Conservation (phyloP, 2,113 vertebrate genomes). For the Pachycephala philippinensis region DNA sequence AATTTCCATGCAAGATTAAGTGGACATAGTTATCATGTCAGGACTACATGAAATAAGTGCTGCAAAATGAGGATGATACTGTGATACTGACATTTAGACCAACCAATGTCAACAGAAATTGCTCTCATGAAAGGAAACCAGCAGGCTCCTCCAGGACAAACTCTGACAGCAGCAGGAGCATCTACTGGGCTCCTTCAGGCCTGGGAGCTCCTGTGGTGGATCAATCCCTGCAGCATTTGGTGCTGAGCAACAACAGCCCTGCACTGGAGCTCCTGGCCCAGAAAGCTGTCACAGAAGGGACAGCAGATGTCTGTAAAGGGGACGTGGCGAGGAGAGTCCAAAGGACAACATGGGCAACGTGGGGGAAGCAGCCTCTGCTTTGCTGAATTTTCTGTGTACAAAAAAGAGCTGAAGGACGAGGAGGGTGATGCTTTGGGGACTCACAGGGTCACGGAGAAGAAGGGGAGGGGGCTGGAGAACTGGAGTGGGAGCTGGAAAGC, state of each 20-base stretch:
- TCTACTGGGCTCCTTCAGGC: background rate
- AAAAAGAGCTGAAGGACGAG: background rate
- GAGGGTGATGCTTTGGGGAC: background rate
- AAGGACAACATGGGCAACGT: fast-evolving
- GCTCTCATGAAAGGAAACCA: background rate
- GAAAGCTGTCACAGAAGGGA: background rate
- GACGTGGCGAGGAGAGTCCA: fast-evolving
- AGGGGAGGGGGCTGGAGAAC: background rate
- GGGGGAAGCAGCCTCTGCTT: background rate
- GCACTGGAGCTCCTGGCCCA: background rate
- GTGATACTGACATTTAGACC: background rate
- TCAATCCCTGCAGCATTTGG: background rate
- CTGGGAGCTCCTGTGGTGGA: background rate
- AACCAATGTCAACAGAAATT: background rate
- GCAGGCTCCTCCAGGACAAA: background rate
- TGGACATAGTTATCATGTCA: constrained; percentile 19
- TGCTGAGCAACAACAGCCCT: background rate
- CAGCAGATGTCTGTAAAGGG: background rate
- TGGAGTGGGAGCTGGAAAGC: background rate
- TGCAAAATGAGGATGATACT: background rate
- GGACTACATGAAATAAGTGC: background rate
- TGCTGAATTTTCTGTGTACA: background rate
- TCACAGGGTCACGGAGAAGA: background rate
- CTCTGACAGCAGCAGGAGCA: background rate
- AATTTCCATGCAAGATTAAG: constrained; percentile 52